A percentile compares a stretch with the other conserved stretches of the same genome.
Evolutionary conservation across 2,888 invertebrate species (phyloP).

Genomic region (Encarsia formosa): DNA sequence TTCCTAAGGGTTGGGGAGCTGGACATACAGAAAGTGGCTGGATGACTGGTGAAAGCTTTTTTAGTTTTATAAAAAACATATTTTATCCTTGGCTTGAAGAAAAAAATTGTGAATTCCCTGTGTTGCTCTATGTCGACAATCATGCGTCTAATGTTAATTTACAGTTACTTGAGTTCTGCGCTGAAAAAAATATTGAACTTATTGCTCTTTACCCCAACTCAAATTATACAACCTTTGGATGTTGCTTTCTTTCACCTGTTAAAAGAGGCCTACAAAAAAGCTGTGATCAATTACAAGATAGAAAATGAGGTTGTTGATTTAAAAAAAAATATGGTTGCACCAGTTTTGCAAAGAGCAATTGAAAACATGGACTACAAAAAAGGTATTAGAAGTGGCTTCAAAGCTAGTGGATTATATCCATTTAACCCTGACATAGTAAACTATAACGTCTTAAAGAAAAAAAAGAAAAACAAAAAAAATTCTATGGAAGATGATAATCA

Average conservation of each 20-base stretch:
- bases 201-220: conserved; percentile 8
- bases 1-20: conserved; percentile 29
- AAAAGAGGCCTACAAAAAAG: conserved; percentile 5
- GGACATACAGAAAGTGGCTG: conserved; percentile 33
- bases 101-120: conserved; percentile 22
- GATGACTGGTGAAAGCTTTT: conserved; percentile 34
- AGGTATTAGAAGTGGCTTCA: neutral
- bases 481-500: neutral
- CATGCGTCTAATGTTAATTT: conserved; percentile 32
- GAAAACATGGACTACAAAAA: too few species aligned
- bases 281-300: neutral
- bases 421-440: neutral
- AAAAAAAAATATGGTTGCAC: conserved; percentile 6
- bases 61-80: conserved; percentile 31
- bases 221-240: conserved; percentile 9
- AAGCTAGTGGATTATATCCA: neutral
- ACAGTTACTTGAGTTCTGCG: conserved; percentile 31
- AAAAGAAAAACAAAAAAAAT: neutral
- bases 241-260: conserved; percentile 9
- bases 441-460: neutral
- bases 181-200: conserved; percentile 12
- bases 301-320: conserved; percentile 1
- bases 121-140: conserved; percentile 31
- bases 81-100: conserved; percentile 12
- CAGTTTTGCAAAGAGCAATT: neutral